Percentiles rank a stretch among this genome's conserved stretches.
Conservation (phyloP, 2,888 invertebrate genomes). For the Sarcophaga carnaria region DNA sequence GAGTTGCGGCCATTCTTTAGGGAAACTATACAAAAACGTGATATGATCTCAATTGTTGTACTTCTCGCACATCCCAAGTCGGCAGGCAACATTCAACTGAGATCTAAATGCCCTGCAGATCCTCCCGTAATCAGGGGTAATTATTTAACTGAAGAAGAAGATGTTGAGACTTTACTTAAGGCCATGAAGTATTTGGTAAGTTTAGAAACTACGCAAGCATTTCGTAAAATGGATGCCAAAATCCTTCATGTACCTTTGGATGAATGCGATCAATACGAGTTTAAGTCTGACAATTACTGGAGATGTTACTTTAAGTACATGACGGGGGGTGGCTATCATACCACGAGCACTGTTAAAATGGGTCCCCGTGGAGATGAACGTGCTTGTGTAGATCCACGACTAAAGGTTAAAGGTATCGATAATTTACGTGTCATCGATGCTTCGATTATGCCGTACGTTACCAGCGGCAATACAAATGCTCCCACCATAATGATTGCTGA, state of each 20-base stretch:
- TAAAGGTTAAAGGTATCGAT: conserved; percentile 86
- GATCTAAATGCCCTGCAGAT: conserved; percentile 82
- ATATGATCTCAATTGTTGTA: conserved; percentile 68
- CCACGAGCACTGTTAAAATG: conserved; percentile 87
- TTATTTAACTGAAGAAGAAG: conserved; percentile 83
- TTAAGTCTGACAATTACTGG: conserved; percentile 83
- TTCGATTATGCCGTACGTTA: conserved; percentile 88
- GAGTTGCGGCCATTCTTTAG: conserved; percentile 48
- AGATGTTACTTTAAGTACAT: conserved; percentile 86
- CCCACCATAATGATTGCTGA: conserved; percentile 93
- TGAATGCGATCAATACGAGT: conserved; percentile 73
- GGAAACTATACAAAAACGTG: conserved; percentile 31
- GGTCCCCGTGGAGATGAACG: conserved; percentile 84
- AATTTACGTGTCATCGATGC: conserved; percentile 87
- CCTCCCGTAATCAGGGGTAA: conserved; percentile 84
- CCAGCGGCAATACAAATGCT: conserved; percentile 91
- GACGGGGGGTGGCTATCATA: conserved; percentile 86
- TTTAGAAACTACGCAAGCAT: conserved; percentile 81
- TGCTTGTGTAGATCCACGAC: conserved; percentile 86
- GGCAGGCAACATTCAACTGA: conserved; percentile 82
- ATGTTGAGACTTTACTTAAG: conserved; percentile 78
- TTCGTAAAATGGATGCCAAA: conserved; percentile 77
- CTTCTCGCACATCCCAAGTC: conserved; percentile 79
- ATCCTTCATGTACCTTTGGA: conserved; percentile 71
- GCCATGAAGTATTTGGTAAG: conserved; percentile 76